Evolutionary conservation across 2,888 invertebrate genomes (phyloP), one percentile per base, ranked within the genome.

Genomic region (Plusia festucae): DNA sequence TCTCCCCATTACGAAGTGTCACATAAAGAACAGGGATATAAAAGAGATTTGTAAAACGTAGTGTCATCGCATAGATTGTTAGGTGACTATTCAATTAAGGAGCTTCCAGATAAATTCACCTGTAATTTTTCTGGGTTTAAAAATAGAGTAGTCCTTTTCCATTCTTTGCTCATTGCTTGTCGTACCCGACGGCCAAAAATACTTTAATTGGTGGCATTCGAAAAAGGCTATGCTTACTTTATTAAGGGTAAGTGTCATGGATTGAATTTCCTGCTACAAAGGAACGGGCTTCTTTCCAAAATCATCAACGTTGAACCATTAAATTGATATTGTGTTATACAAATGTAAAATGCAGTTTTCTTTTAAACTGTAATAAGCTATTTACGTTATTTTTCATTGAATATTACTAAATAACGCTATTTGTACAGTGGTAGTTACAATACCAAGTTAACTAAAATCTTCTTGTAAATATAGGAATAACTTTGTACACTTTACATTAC

Each of bases 61-160:
- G 53, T 64, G 30, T 66, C 44, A 61, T 53, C 46, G 15, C 53
- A 72, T 72, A 65, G 52, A 72, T 63, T 64, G 27, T 44, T 55
- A 66, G 30, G 32, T 52, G 51, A 56, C 51, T 56, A 53, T 75
- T 68, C 27, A 59, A 68, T 75, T 68, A 56, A 65, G 63, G 58
- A 64, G 69, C 67, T 71, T 74, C 69, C 73, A 72, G 71, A 59
- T 74, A 74, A 81, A 79, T 60, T 67, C 68, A 70, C 74, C 65
- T 70, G 63, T 76, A 74, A 77, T 76, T 77, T 57, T 65, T 73
- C 72, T 73, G 68, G 62, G 63, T 68, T 15, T 40, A n/a, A 40
- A 40, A 40, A 40, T 40, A 59, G 68, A 79, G 75, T 79, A 62
- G 65, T 53, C 51, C 53, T 65, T 68, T 68, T 63, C n/a, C n/a